Evolutionary conservation across 2,113 vertebrate genomes (phyloP).

Genomic region (Orcinus orca): DNA sequence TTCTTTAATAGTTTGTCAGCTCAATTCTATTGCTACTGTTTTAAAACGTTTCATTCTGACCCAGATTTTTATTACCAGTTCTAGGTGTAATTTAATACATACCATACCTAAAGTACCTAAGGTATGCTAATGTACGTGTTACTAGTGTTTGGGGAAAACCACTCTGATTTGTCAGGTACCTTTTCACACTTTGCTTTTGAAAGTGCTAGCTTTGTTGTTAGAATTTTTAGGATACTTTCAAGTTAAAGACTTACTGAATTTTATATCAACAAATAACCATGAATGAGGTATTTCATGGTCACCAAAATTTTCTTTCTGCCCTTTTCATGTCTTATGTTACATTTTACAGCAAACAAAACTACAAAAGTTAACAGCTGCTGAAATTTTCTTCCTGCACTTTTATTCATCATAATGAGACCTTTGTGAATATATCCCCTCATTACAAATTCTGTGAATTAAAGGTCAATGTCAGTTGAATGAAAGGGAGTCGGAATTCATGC

Average conservation of each 20-base stretch:
- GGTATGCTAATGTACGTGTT: not conserved
- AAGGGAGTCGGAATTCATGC: not conserved
- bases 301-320: not conserved
- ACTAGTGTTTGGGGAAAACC: not conserved
- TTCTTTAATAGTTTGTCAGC: not conserved
- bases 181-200: slow-evolving; percentile 35
- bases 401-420: not conserved
- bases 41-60: not conserved
- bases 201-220: not conserved
- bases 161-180: not conserved
- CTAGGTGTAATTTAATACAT: not conserved
- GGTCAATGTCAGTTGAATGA: not conserved
- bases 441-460: not conserved
- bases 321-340: not conserved
- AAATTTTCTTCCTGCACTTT: not conserved
- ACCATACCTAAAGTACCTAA: not conserved
- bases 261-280: not conserved
- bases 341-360: not conserved
- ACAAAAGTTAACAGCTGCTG: not conserved
- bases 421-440: not conserved
- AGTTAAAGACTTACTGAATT: not conserved
- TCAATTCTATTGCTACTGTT: not conserved
- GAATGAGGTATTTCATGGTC: not conserved
- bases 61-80: not conserved
- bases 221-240: not conserved